Evolutionary conservation across 1,140 invertebrate genomes (phyloP), one percentile per base, ranked within the genome.

Genomic region (Bactericera cockerelli): DNA sequence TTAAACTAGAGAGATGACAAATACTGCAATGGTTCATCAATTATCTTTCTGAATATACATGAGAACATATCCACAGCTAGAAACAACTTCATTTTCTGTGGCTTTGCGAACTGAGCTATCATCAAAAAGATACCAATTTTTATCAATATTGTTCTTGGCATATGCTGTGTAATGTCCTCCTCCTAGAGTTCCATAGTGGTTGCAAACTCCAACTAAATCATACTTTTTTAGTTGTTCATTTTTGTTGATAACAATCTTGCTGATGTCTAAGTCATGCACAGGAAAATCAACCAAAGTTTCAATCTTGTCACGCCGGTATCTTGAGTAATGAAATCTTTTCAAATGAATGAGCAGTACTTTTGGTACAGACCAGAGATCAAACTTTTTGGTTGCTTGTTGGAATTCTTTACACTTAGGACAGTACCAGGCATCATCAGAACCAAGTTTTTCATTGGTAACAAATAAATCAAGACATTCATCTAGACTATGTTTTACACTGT

Each of bases 71-170:
- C 8, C 42, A 49, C 42, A 49, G 19, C 42, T 49, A 22, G 42
- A 49, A n/a, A 49, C 42, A 49, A 49, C 42, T 22, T 49, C 42
- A 49, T 16, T 49, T 49, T 49, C 42, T 19, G 42, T 19, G 8
- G 22, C 22, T 49, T 49, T 49, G 22, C 3, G n/a, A n/a, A 78
- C 78, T 63, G 66, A 71, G 14, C 74, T 75, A 64, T 82, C 80
- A 69, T 82, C 79, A 71, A 80, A 82, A 58, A 75, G 72, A 66
- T 76, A 76, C 80, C 79, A 82, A n/a, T 69, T 62, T 14, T 67
- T 60, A 59, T 71, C 69, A 26, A 68, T 65, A 42, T 71, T 69
- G 66, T 79, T 79, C 65, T 75, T 75, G 10, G 69, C 74, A 67
- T 71, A 77, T 1, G 77, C 76, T 19, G 77, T 80, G 64, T 79